These are phyloP conservation scores for Zosterops lateralis DNA, from an alignment of 2,113 vertebrate genomes.

Conservation along the genomic window DNA sequence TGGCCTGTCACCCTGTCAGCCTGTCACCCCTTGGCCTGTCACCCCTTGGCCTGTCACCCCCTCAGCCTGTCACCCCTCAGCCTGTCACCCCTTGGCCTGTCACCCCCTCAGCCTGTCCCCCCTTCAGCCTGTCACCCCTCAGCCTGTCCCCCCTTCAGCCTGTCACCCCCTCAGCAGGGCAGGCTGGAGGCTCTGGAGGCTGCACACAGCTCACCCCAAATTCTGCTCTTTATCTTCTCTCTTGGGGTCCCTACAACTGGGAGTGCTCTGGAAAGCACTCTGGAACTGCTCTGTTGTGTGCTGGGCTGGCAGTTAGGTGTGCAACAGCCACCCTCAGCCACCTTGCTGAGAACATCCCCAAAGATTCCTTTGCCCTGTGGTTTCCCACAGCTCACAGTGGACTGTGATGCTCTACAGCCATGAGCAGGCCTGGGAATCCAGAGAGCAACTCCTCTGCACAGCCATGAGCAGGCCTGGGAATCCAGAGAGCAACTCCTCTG, in stretches of 20 bases:
- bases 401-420: background rate
- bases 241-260: fast-evolving
- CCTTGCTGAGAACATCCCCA: fast-evolving
- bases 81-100: background rate
- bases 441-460: background rate
- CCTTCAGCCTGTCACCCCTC: background rate
- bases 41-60: too few species aligned
- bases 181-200: background rate
- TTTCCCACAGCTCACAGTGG: background rate
- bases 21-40: background rate
- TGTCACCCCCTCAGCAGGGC: too few species aligned
- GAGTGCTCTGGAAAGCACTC: background rate
- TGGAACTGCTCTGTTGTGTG: background rate
- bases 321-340: background rate
- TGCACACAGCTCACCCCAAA: background rate
- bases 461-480: background rate
- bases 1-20: background rate
- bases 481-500: background rate
- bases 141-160: background rate
- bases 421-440: background rate
- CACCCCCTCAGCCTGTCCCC: background rate
- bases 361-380: fast-evolving
- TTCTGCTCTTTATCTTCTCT: background rate
- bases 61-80: background rate
- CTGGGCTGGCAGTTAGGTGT: fast-evolving